Evolutionary conservation across 2,888 invertebrate species (phyloP), one percentile per base, ranked within the genome.

Genomic region (Trichacis sp.): DNA sequence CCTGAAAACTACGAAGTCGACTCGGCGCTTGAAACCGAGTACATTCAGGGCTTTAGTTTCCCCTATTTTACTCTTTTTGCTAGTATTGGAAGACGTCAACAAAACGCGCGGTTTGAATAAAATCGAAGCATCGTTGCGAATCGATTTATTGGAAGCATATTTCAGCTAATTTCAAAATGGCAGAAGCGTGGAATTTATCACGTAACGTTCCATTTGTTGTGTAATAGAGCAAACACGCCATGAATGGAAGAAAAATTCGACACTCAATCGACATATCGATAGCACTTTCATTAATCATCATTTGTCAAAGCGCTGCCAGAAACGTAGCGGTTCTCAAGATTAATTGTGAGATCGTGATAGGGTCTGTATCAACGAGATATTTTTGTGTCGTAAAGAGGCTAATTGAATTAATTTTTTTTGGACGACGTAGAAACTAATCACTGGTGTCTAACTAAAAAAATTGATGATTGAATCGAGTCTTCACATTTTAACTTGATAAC

Each of bases 221-320:
- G 11, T 33, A 33, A 9, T 33, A 33, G 33, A 9, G 66, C n/a
- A n/a, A n/a, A n/a, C n/a, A n/a, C 62, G 62, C 62, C 52, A 55
- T 54, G 62, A 62, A 67, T 59, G 50, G 63, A 19, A 43, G 51
- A 62, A 67, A 67, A 67, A 52, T 52, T 55, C 49, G 45, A 20
- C 45, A 55, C 51, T 63, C 62, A 67, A 63, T 67, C 63, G 51
- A 48, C 46, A 18, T 55, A 50, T 67, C 67, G 63, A 63, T 67
- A 63, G 50, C 59, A 29, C 43, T 53, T 60, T 60, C 63, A 67
- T 67, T 67, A 67, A 67, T 67, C 67, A 67, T 67, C 67, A 67
- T 67, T 67, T 63, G 67, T 67, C 67, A 63, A 67, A 67, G 63
- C 46, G 59, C 67, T 67, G 67, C 67, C 67, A 67, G 67, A 67